Percentiles rank a stretch among this genome's conserved stretches.
Conservation (phyloP, 2,888 invertebrate genomes). For the Ormyrus labotus region DNA sequence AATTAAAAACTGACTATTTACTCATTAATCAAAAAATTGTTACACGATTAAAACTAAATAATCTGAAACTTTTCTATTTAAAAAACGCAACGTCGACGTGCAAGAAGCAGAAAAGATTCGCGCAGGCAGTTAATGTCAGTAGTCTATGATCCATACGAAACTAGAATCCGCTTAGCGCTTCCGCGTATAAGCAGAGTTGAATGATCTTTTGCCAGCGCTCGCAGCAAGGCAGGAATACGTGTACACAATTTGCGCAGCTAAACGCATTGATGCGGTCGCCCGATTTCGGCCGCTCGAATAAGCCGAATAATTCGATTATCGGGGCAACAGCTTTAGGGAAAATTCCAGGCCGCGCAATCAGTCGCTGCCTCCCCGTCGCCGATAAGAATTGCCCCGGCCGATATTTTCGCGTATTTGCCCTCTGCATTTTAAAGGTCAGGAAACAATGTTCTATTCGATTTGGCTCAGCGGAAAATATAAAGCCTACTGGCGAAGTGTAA, state of each 20-base stretch:
- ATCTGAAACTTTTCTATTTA: no score
- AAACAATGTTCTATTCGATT: conserved; percentile 13
- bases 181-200: background rate
- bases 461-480: no score
- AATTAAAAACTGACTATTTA: no score
- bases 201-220: background rate
- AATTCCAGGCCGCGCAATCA: background rate
- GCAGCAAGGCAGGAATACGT: background rate
- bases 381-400: conserved; percentile 21
- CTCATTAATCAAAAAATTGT: no score
- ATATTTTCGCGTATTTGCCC: conserved; percentile 35
- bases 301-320: conserved; percentile 59
- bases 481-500: no score
- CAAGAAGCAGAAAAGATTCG: no score
- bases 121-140: no score
- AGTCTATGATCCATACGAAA: background rate
- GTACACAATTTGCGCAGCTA: conserved; percentile 29
- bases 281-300: conserved; percentile 57
- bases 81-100: no score
- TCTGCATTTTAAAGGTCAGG: conserved; percentile 20
- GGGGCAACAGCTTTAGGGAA: conserved; percentile 57
- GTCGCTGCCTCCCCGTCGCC: background rate
- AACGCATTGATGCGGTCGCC: conserved; percentile 53
- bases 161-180: background rate
- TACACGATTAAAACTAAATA: no score